Evolutionary conservation across 2,888 invertebrate genomes (phyloP).

Genomic region (Bibio marci): DNA sequence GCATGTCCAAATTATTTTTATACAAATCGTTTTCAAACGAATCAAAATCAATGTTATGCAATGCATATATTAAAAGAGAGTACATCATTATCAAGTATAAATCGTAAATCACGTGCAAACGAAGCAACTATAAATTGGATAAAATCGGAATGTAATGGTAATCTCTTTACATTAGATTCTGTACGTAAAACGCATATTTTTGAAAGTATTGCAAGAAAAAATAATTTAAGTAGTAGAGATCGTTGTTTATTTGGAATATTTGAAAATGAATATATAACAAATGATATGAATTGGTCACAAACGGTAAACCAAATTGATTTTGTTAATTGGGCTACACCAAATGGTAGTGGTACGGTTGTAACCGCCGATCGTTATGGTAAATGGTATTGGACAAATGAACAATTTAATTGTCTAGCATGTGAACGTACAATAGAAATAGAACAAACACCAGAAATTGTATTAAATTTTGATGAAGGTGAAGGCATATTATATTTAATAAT

Average conservation of each 20-base stretch:
- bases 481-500: conserved; percentile 31
- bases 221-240: background rate
- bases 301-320: background rate
- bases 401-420: conserved; percentile 5
- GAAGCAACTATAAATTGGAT: background rate
- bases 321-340: conserved; percentile 4
- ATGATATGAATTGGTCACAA: background rate
- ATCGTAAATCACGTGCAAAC: background rate
- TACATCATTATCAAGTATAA: background rate
- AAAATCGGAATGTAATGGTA: background rate
- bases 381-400: conserved; percentile 12
- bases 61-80: background rate
- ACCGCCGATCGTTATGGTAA: conserved; percentile 1
- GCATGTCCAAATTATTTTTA: conserved; percentile 5
- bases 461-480: conserved; percentile 7
- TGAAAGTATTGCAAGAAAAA: background rate
- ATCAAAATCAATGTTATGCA: conserved; percentile 1
- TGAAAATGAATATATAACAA: background rate
- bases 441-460: conserved; percentile 7
- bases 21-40: background rate
- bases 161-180: conserved; percentile 3
- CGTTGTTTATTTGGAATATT: conserved; percentile 3
- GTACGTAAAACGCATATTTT: background rate
- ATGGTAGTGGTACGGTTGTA: background rate
- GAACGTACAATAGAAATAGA: conserved; percentile 1